phyloP scores from a whole-genome alignment of 1,140 invertebrate genomes.

The Nymphalis io region DNA sequence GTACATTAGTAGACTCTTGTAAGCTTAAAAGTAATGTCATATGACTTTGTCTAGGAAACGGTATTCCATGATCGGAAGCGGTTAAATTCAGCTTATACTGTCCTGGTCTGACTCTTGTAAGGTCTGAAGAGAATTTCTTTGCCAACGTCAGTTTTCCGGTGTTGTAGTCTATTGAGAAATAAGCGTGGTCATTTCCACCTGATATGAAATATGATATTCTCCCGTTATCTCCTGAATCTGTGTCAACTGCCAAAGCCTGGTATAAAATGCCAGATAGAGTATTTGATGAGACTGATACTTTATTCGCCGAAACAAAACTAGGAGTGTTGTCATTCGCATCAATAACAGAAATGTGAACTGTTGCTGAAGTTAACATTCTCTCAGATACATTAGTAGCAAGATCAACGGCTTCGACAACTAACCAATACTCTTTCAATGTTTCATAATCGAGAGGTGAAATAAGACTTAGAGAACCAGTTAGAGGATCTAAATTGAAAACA shows the following conservation, averaged over 20 bases:
- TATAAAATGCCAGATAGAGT: slow-evolving; percentile 81
- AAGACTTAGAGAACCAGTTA: slow-evolving; percentile 90
- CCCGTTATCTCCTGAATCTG: slow-evolving; percentile 92
- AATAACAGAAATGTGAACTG: slow-evolving; percentile 89
- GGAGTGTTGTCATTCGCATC: slow-evolving; percentile 95
- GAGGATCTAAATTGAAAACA: slow-evolving; percentile 88
- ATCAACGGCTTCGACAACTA: slow-evolving; percentile 92
- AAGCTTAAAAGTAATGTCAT: slow-evolving; percentile 85
- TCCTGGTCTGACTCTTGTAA: slow-evolving; percentile 66
- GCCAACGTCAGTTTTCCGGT: slow-evolving; percentile 89
- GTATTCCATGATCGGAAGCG: slow-evolving; percentile 90
- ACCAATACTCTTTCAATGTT: slow-evolving; percentile 86
- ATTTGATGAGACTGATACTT: slow-evolving; percentile 63
- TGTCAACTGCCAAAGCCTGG: slow-evolving; percentile 92
- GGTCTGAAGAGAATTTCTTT: slow-evolving; percentile 82
- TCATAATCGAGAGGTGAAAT: slow-evolving; percentile 91
- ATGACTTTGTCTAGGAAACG: slow-evolving; percentile 83
- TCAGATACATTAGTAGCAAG: slow-evolving; percentile 86
- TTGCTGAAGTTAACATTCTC: slow-evolving; percentile 87
- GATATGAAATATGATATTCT: slow-evolving; percentile 91
- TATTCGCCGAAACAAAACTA: slow-evolving; percentile 85
- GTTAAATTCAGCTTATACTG: slow-evolving; percentile 87
- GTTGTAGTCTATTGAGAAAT: slow-evolving; percentile 90
- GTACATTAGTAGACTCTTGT: slow-evolving; percentile 87
- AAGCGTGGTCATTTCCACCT: slow-evolving; percentile 89